These are phyloP conservation scores for Anhinga rufa DNA, from an alignment of 2,113 vertebrate genomes.

Conservation along the genomic window DNA sequence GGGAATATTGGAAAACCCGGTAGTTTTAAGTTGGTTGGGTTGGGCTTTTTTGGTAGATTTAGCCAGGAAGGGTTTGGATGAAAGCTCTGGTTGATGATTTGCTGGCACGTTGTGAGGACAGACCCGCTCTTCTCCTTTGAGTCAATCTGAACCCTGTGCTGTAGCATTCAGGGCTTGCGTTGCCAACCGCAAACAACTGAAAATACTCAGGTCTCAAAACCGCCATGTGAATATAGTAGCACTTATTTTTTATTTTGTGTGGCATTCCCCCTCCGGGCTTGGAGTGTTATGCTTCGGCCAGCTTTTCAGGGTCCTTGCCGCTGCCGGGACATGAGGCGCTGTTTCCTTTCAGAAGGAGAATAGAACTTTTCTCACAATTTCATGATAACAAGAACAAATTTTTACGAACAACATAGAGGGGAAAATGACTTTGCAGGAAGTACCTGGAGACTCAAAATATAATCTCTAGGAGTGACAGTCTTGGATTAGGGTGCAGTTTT, in stretches of 20 bases:
- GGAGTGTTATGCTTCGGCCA: not conserved
- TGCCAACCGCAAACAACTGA: not conserved
- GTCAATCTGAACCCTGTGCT: not conserved
- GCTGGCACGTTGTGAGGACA: not conserved
- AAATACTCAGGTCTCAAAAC: not conserved
- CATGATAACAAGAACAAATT: not conserved
- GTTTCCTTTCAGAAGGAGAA: not conserved
- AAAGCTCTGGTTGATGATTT: not conserved
- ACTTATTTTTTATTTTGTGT: not conserved
- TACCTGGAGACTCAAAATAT: not conserved
- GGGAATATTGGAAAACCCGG: not conserved
- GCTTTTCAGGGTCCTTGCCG: not conserved
- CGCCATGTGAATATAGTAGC: not conserved
- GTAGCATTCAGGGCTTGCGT: not conserved
- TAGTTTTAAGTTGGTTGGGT: too few relatives aligned
- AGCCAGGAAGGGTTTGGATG: not conserved
- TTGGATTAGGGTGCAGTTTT: not conserved
- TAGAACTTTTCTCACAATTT: not conserved
- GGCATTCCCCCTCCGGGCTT: not conserved
- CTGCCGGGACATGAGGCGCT: not conserved
- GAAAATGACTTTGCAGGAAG: not conserved
- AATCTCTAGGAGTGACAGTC: accelerated
- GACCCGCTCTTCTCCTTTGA: too few relatives aligned
- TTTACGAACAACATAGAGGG: not conserved
- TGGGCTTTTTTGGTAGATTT: accelerated